Evolutionary conservation across 2,888 invertebrate species (phyloP), one percentile per base, ranked within the genome.

Genomic region (Drosophila aldrichi): DNA sequence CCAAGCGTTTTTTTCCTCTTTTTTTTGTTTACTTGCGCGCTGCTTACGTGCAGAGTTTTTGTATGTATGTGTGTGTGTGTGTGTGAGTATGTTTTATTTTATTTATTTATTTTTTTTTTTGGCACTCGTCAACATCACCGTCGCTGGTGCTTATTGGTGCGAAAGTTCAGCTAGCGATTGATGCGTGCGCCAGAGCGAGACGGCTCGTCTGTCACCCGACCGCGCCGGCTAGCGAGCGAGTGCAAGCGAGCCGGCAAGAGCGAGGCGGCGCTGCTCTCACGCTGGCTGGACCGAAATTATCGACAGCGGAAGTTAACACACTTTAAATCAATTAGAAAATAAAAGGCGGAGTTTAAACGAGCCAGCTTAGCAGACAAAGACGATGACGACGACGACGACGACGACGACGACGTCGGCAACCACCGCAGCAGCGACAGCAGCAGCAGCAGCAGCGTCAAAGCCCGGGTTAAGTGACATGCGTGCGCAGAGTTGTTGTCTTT

Each of bases 301-400:
- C 85, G 91, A 90, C 90, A 91, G 87, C 89, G 91, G 88, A 79
- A 87, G 89, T 91, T 88, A 85, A 88, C 89, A 91, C 91, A 86
- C 88, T 84, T 81, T 89, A 89, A 91, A 91, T 92, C 92, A 91
- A 91, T 91, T 89, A 85, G 81, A 81, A 88, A 87, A 88, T 90
- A 88, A 88, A 88, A 89, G 88, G 91, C 92, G 91, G 92, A 91
- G 91, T 91, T 90, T 89, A 90, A 82, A 79, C 77, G 86, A 51
- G 60, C 46, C 81, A 77, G 69, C 79, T 81, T 78, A 81, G 81
- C 80, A 68, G 70, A 77, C 74, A 76, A 78, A 80, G 80, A 80
- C 72, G 65, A 62, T 58, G 62, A 12, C 51, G 75, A 38, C 68
- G 61, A 34, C 32, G 55, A 25, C 46, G 74, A 36, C 38, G 61